phyloP scores from a whole-genome alignment of 1,140 invertebrate genomes.

The Ridgeia piscesae region DNA sequence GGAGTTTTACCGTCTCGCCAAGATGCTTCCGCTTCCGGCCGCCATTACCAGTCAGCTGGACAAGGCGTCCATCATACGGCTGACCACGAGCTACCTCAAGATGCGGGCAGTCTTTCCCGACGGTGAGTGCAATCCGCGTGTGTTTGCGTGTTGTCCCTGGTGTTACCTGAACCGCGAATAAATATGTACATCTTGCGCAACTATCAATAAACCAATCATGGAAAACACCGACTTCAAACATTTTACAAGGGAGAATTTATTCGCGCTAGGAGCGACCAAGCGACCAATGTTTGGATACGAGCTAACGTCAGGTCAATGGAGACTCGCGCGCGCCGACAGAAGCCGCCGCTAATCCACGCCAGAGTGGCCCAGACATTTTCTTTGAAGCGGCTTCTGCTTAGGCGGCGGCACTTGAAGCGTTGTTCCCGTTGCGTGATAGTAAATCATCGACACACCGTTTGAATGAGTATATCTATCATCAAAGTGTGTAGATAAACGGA shows the following conservation, averaged over 20 bases:
- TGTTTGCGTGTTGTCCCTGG: not conserved
- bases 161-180: not conserved
- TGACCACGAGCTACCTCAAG: slow-evolving; percentile 96
- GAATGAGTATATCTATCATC: not conserved
- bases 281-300: not conserved
- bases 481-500: not conserved
- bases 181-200: not conserved
- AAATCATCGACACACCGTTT: not conserved
- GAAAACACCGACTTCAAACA: not conserved
- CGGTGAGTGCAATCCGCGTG: slow-evolving; percentile 16
- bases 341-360: not conserved
- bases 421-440: not conserved
- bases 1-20: slow-evolving; percentile 97
- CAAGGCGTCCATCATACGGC: slow-evolving; percentile 97
- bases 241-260: not conserved
- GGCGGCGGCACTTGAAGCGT: not conserved
- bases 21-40: slow-evolving; percentile 92
- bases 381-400: not conserved
- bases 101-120: slow-evolving; percentile 55
- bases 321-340: not conserved
- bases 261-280: not conserved
- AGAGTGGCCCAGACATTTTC: not conserved
- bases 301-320: not conserved
- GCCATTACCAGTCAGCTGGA: slow-evolving; percentile 97
- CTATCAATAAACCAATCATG: not conserved